Percentiles rank a stretch among this genome's conserved stretches.
Evolutionary conservation across 1,140 invertebrate species (phyloP).

Genomic region (Tachypleus tridentatus): DNA sequence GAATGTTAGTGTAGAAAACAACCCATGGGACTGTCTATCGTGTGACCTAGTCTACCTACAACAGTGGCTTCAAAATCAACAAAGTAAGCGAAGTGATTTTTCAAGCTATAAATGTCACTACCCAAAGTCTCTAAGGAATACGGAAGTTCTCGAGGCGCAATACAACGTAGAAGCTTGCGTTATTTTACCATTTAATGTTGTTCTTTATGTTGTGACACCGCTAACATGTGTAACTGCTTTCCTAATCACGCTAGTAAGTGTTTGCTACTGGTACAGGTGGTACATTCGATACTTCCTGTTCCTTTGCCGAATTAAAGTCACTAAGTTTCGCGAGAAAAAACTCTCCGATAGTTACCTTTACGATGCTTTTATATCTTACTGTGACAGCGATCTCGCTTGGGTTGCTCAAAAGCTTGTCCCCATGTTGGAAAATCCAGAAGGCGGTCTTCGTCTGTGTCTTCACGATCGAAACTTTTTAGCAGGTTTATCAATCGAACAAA

Average conservation of each 20-base stretch:
- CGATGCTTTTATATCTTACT: slow-evolving; percentile 11
- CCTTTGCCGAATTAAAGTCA: background rate
- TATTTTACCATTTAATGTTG: background rate
- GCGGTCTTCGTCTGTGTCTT: slow-evolving; percentile 20
- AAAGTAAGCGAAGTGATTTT: background rate
- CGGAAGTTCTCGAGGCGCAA: background rate
- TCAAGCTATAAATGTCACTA: slow-evolving; percentile 2
- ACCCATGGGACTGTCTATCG: slow-evolving; percentile 6
- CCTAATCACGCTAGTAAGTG: background rate
- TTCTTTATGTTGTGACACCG: background rate
- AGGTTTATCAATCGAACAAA: slow-evolving; percentile 23
- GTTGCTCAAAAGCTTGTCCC: slow-evolving; percentile 5
- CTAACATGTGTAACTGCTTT: background rate
- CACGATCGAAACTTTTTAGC: slow-evolving; percentile 27
- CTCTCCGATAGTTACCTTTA: background rate
- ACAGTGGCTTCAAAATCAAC: background rate
- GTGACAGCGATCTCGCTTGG: slow-evolving; percentile 8
- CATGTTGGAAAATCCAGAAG: slow-evolving; percentile 3
- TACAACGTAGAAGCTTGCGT: background rate
- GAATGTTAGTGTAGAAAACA: slow-evolving; percentile 1
- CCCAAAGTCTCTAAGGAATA: background rate
- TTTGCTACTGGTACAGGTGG: slow-evolving; percentile 5
- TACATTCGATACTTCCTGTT: slow-evolving; percentile 3
- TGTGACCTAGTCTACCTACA: slow-evolving; percentile 4
- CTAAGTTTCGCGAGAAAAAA: background rate